Evolutionary conservation across 2,113 vertebrate species (phyloP).

Genomic region (Malurus alboscapulatus): DNA sequence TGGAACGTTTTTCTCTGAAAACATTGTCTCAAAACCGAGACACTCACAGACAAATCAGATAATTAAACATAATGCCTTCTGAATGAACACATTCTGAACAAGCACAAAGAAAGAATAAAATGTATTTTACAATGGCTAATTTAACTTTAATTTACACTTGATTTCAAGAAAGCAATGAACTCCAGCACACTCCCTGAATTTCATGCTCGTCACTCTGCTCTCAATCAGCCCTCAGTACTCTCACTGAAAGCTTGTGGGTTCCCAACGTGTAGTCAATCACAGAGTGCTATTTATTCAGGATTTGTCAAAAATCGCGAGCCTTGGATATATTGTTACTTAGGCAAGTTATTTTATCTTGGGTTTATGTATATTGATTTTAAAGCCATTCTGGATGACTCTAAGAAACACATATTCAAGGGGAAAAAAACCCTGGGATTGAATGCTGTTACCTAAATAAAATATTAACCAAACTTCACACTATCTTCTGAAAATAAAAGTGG

Average conservation of each 20-base stretch:
- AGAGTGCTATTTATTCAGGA: neutral
- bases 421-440: neutral
- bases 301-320: neutral
- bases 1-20: no score
- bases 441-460: neutral
- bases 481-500: neutral
- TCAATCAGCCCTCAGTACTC: neutral
- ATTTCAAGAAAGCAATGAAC: neutral
- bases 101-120: neutral
- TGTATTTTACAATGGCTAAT: neutral
- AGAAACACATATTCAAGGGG: neutral
- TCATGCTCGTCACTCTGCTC: neutral
- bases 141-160: neutral
- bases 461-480: neutral
- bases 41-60: neutral
- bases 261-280: neutral
- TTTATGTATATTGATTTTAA: neutral
- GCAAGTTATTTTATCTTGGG: neutral
- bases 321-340: neutral
- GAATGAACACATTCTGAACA: neutral
- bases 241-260: neutral
- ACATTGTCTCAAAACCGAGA: no score
- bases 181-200: neutral
- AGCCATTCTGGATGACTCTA: neutral
- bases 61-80: neutral